Percentiles rank a stretch among this genome's conserved stretches.
Conservation (phyloP, 2,113 vertebrate species). For the Muntiacus reevesi region DNA sequence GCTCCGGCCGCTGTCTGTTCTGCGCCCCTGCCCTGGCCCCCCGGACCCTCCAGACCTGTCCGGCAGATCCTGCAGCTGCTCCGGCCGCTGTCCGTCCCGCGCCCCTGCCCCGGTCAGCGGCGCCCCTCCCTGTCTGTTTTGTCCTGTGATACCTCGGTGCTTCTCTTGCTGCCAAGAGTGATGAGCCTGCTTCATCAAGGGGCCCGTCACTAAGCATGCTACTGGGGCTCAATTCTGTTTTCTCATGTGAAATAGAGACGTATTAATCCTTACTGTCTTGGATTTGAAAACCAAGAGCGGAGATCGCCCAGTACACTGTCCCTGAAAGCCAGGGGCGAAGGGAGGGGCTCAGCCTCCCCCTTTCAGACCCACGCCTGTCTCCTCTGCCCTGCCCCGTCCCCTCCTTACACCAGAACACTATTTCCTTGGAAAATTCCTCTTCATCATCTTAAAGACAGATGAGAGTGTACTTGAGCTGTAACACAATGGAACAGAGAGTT, state of each 20-base stretch:
- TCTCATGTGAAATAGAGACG: neutral
- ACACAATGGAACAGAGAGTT: neutral
- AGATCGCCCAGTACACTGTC: fast-evolving
- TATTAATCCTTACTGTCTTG: neutral
- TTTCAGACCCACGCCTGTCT: neutral
- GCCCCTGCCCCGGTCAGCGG: fast-evolving
- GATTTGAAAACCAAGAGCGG: neutral
- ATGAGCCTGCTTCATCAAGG: fast-evolving
- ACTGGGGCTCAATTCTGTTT: neutral
- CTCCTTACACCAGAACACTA: neutral
- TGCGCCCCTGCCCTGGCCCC: fast-evolving
- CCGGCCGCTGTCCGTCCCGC: fast-evolving
- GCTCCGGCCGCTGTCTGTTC: no score
- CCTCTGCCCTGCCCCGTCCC: neutral
- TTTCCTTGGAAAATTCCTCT: neutral
- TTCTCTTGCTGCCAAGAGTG: neutral
- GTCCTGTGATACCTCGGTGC: fast-evolving
- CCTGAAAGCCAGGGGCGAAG: fast-evolving
- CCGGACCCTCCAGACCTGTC: fast-evolving
- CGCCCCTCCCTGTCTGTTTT: fast-evolving
- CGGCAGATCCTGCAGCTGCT: fast-evolving
- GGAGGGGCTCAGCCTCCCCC: fast-evolving
- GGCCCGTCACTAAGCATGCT: fast-evolving
- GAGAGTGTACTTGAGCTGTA: no score
- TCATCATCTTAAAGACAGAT: neutral